These are phyloP conservation scores for Mayetiola destructor DNA, from an alignment of 2,888 invertebrate genomes.

Conservation along the genomic window DNA sequence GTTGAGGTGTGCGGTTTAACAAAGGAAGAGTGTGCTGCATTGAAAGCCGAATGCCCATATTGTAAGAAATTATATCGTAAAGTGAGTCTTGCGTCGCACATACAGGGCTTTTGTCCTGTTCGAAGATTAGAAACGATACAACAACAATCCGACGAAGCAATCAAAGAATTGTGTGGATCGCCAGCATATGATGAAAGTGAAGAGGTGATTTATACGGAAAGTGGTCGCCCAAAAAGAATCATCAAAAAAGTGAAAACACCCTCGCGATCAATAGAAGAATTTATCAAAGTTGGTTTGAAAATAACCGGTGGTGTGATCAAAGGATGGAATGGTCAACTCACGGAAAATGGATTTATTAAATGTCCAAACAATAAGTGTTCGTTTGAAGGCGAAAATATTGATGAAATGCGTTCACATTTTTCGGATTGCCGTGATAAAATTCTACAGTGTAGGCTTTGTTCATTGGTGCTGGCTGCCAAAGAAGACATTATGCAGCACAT, in stretches of 20 bases:
- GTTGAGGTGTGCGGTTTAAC: constrained; percentile 13
- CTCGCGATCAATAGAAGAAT: neutral
- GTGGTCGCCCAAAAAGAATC: constrained; percentile 9
- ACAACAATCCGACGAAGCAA: neutral
- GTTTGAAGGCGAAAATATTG: neutral
- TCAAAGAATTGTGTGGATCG: neutral
- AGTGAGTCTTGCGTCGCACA: neutral
- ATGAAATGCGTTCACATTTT: neutral
- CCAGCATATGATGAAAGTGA: neutral
- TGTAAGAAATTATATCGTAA: neutral
- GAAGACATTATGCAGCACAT: neutral
- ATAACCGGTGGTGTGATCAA: neutral
- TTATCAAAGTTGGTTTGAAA: constrained; percentile 1
- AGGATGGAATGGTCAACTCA: neutral
- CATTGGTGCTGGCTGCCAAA: neutral
- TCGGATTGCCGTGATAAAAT: neutral
- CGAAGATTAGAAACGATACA: neutral
- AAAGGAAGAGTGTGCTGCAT: neutral
- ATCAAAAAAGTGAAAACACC: neutral
- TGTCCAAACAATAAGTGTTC: constrained; percentile 6
- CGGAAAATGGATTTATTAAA: neutral
- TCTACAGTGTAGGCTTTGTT: neutral
- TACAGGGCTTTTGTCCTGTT: constrained; percentile 3
- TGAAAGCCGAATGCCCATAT: constrained; percentile 7
- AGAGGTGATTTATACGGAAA: neutral